Evolutionary conservation across 2,797 vertebrate species (phyloP).

Genomic region (Pseudochromis fuscus): DNA sequence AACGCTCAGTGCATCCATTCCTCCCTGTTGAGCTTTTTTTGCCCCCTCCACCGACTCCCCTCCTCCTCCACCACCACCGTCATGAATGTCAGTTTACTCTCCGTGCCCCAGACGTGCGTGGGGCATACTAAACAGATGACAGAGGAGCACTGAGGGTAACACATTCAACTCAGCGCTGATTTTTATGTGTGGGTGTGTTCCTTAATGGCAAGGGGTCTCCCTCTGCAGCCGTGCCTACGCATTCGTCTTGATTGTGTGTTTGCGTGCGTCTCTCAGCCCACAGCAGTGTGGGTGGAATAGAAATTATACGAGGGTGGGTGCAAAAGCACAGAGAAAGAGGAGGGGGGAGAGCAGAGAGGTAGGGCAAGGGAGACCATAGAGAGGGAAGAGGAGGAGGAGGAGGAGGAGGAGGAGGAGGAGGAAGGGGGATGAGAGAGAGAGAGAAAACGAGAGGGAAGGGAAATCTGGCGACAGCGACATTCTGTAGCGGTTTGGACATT

Average conservation of each 20-base stretch:
- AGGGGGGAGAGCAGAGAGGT: slow-evolving; percentile 62
- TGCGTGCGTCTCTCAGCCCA: slow-evolving; percentile 78
- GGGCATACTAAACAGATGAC: slow-evolving; percentile 82
- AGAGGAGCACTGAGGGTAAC: slow-evolving; percentile 55
- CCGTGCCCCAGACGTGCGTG: slow-evolving; percentile 54
- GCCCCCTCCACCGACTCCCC: background rate
- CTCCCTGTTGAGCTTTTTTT: slow-evolving; percentile 25
- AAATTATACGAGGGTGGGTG: slow-evolving; percentile 86
- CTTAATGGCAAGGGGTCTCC: slow-evolving; percentile 73
- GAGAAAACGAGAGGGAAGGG: slow-evolving; percentile 58
- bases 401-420: slow-evolving; percentile 43
- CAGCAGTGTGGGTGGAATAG: slow-evolving; percentile 87
- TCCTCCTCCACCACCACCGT: background rate
- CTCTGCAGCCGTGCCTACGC: slow-evolving; percentile 56
- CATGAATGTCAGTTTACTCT: slow-evolving; percentile 61
- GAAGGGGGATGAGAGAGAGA: slow-evolving; percentile 46
- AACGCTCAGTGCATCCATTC: slow-evolving; percentile 5
- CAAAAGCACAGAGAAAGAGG: slow-evolving; percentile 76
- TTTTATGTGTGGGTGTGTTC: slow-evolving; percentile 59
- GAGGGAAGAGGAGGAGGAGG: slow-evolving; percentile 48
- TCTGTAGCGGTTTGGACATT: slow-evolving; percentile 67
- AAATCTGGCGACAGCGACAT: slow-evolving; percentile 71
- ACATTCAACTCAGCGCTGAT: slow-evolving; percentile 51
- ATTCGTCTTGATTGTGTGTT: slow-evolving; percentile 70
- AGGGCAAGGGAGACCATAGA: slow-evolving; percentile 59